Evolutionary conservation across 2,888 invertebrate genomes (phyloP).

Genomic region (Saturnia pavonia): DNA sequence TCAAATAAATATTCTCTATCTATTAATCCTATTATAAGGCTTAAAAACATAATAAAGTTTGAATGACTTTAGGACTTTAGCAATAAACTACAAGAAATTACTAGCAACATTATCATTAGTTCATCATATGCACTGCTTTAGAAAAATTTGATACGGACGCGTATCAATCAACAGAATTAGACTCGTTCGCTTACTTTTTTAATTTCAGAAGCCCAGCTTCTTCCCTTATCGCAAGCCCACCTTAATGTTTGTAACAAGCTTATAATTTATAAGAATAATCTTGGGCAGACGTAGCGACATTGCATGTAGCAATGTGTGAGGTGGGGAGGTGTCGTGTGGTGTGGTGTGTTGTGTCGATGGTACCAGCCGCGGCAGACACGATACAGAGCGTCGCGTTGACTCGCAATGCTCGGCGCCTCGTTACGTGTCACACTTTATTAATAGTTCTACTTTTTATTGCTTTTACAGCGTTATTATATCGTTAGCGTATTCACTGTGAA

Average conservation of each 20-base stretch:
- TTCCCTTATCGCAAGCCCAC: not conserved
- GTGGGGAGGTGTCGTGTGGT: slow-evolving; percentile 9
- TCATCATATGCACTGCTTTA: not conserved
- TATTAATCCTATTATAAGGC: not conserved
- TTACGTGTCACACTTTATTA: slow-evolving; percentile 15
- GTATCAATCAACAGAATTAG: not conserved
- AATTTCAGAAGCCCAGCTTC: not conserved
- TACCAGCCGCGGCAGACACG: slow-evolving; percentile 24
- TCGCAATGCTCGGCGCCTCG: not conserved
- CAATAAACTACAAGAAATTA: not conserved
- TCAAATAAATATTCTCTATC: not conserved
- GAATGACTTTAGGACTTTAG: not conserved
- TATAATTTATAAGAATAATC: not conserved
- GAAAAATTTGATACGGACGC: not conserved
- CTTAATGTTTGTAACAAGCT: not conserved
- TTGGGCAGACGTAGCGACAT: not conserved
- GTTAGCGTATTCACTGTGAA: slow-evolving; percentile 11
- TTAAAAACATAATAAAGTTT: not conserved
- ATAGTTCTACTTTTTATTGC: slow-evolving; percentile 8
- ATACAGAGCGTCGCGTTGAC: slow-evolving; percentile 20
- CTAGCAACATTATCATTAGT: not conserved
- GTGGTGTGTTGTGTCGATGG: slow-evolving; percentile 20
- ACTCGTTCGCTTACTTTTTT: not conserved
- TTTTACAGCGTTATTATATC: slow-evolving; percentile 14
- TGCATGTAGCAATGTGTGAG: slow-evolving; percentile 12